phyloP scores from a whole-genome alignment of 2,113 vertebrate species.

The Megaceryle torquata region DNA sequence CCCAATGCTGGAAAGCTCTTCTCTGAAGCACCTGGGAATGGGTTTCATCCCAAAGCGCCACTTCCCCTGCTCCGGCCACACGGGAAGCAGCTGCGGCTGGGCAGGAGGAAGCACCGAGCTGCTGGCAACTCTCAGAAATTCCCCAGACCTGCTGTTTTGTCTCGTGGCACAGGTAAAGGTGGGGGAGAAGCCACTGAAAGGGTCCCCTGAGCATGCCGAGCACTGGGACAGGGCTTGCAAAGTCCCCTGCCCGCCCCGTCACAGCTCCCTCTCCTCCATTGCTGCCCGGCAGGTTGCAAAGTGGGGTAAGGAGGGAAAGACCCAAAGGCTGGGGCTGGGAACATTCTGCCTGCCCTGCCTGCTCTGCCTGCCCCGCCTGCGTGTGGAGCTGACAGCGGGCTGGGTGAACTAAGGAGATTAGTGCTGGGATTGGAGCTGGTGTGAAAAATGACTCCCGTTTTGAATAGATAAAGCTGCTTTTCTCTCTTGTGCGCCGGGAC shows the following conservation, averaged over 20 bases:
- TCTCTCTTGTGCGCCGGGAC: background rate
- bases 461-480: slow-evolving; percentile 14
- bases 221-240: background rate
- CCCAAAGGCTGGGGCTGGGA: rapidly evolving
- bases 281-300: rapidly evolving
- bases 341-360: background rate
- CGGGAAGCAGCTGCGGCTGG: background rate
- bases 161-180: background rate
- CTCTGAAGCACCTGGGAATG: background rate
- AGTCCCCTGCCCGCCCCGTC: background rate
- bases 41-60: background rate
- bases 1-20: background rate
- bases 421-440: background rate
- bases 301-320: background rate
- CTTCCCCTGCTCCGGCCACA: background rate
- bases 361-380: background rate
- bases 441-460: background rate
- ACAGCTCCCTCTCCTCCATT: background rate
- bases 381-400: background rate
- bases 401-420: background rate
- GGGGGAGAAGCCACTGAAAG: background rate
- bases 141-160: background rate
- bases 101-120: background rate
- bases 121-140: background rate
- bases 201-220: background rate